Percentiles rank a stretch among this genome's conserved stretches.
These are phyloP conservation scores for Steinernema khuongi DNA, from an alignment of 1,140 invertebrate genomes.

Conservation along the genomic window DNA sequence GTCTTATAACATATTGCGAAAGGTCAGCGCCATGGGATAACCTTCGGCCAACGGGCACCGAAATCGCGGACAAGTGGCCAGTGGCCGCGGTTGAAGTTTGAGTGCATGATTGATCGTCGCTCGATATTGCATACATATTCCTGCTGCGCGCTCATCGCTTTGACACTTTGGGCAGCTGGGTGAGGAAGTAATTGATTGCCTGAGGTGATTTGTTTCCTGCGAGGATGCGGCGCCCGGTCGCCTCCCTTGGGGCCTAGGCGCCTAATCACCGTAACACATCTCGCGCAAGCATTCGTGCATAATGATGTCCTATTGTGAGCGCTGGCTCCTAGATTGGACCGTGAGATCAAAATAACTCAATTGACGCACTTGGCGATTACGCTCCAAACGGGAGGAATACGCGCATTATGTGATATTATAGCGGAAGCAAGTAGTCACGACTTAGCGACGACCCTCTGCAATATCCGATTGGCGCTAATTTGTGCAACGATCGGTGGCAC, in stretches of 20 bases:
- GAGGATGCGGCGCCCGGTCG: not conserved
- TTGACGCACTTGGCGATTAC: not conserved
- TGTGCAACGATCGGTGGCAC: not conserved
- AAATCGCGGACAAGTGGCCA: no score
- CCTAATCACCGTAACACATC: constrained; percentile 16
- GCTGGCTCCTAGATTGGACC: not conserved
- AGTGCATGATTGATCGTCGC: no score
- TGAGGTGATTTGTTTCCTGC: constrained; percentile 8
- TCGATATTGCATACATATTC: not conserved
- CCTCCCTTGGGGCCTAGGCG: not conserved
- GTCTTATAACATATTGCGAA: no score
- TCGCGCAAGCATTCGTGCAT: not conserved
- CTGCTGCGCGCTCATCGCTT: not conserved
- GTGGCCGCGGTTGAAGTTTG: no score
- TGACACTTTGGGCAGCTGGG: not conserved
- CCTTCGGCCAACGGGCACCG: no score
- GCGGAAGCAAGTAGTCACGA: not conserved
- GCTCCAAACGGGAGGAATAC: not conserved
- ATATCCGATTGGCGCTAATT: constrained; percentile 4
- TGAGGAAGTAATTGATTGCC: constrained; percentile 8
- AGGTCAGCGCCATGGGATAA: no score
- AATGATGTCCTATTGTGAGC: constrained; percentile 10
- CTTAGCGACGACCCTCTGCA: no score
- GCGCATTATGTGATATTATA: not conserved
- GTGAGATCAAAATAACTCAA: constrained; percentile 15